Percentiles rank a stretch among this genome's conserved stretches.
Evolutionary conservation across 2,113 vertebrate genomes (phyloP).

Genomic region (Saguinus imperator): DNA sequence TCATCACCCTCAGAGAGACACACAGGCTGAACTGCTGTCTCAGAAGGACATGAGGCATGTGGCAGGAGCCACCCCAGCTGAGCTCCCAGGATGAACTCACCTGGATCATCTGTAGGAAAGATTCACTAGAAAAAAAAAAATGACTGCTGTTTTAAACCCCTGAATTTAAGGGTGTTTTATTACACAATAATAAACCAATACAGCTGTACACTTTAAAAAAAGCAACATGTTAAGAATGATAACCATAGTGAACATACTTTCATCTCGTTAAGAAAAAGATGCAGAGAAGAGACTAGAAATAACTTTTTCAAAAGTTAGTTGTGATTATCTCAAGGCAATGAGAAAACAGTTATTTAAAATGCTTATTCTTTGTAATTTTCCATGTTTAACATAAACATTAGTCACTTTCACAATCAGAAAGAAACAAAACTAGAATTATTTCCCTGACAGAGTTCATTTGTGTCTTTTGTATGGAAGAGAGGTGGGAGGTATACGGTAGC

Average conservation of each 20-base stretch:
- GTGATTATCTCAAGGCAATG: background rate
- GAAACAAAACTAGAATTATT: background rate
- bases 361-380: background rate
- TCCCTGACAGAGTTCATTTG: background rate
- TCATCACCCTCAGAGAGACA: background rate
- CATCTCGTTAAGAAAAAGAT: background rate
- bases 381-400: background rate
- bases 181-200: accelerated
- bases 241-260: background rate
- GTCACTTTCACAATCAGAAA: background rate
- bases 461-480: background rate
- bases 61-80: no score
- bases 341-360: background rate
- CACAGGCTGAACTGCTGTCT: background rate
- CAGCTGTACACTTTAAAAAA: background rate
- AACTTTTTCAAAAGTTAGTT: background rate
- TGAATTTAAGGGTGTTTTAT: background rate
- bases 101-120: background rate
- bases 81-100: background rate
- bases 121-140: background rate
- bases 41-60: background rate
- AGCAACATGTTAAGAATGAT: background rate
- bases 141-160: background rate
- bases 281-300: background rate
- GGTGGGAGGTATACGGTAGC: accelerated